Percentiles rank a stretch among this genome's conserved stretches.
These are phyloP conservation scores for Linnaemya vulpina DNA, from an alignment of 2,888 invertebrate species.

Conservation along the genomic window DNA sequence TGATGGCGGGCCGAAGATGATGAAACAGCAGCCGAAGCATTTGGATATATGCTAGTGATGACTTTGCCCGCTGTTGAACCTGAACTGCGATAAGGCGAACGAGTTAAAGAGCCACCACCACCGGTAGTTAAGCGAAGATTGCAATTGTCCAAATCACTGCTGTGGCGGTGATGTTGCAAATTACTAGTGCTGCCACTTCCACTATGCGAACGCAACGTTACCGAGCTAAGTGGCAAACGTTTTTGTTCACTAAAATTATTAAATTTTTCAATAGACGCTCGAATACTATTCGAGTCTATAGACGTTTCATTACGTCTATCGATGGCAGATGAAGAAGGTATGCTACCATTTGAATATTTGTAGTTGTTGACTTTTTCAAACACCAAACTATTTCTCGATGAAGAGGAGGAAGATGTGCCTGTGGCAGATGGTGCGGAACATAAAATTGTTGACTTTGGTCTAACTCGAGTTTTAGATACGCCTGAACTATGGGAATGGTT, in stretches of 20 bases:
- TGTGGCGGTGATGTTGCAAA: constrained; percentile 78
- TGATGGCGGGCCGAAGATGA: constrained; percentile 57
- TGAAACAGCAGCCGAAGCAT: constrained; percentile 65
- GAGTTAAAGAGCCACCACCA: constrained; percentile 78
- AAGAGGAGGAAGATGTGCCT: constrained; percentile 60
- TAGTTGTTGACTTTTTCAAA: constrained; percentile 78
- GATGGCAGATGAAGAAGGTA: constrained; percentile 32
- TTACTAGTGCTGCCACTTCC: constrained; percentile 79
- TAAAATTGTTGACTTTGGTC: constrained; percentile 80
- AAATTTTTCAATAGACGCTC: constrained; percentile 81
- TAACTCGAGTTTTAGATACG: constrained; percentile 61
- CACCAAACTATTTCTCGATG: constrained; percentile 74
- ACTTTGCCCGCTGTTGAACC: constrained; percentile 71
- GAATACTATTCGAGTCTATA: constrained; percentile 80
- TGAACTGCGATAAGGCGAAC: constrained; percentile 77
- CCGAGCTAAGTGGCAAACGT: constrained; percentile 75
- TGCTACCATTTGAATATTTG: constrained; percentile 78
- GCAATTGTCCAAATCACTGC: constrained; percentile 72
- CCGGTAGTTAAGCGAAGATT: constrained; percentile 70
- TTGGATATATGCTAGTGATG: constrained; percentile 72
- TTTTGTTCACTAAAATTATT: constrained; percentile 81
- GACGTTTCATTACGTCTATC: constrained; percentile 73
- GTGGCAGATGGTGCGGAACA: constrained; percentile 73
- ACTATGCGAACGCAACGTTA: constrained; percentile 71
- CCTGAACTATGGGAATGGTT: constrained; percentile 54